Evolutionary conservation across 2,888 invertebrate species (phyloP).

Genomic region (Liodrosophila aerea): DNA sequence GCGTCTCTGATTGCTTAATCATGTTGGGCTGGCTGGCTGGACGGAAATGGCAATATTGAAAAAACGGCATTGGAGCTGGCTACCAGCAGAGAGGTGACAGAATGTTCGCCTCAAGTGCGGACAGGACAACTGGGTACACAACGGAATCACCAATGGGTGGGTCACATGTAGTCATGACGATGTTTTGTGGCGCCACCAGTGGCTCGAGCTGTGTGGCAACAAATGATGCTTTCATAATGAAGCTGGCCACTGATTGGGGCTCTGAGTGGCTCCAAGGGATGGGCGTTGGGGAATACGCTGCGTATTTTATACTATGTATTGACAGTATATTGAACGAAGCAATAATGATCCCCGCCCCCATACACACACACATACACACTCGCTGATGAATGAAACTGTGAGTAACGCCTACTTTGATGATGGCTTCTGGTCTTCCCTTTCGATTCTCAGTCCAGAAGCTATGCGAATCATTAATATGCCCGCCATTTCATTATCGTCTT

Average conservation of each 20-base stretch:
- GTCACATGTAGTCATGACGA: constrained; percentile 45
- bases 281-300: not conserved
- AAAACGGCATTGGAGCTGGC: constrained; percentile 65
- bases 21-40: constrained; percentile 46
- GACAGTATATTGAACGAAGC: constrained; percentile 37
- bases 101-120: constrained; percentile 24
- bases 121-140: not conserved
- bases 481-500: constrained; percentile 45
- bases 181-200: constrained; percentile 8
- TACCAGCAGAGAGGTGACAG: constrained; percentile 25
- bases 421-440: constrained; percentile 1
- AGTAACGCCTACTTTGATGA: constrained; percentile 13
- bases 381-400: constrained; percentile 26
- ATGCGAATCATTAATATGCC: constrained; percentile 39
- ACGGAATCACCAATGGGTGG: constrained; percentile 29
- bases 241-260: constrained; percentile 15
- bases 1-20: constrained; percentile 69
- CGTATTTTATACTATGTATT: constrained; percentile 16
- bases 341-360: constrained; percentile 46
- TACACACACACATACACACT: constrained; percentile 8
- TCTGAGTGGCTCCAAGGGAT: not conserved
- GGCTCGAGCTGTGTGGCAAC: constrained; percentile 22
- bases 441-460: not conserved
- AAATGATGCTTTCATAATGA: constrained; percentile 54
- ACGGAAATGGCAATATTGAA: constrained; percentile 73